These are phyloP conservation scores for Archocentrus centrarchus DNA, from an alignment of 2,113 vertebrate genomes.

Conservation along the genomic window DNA sequence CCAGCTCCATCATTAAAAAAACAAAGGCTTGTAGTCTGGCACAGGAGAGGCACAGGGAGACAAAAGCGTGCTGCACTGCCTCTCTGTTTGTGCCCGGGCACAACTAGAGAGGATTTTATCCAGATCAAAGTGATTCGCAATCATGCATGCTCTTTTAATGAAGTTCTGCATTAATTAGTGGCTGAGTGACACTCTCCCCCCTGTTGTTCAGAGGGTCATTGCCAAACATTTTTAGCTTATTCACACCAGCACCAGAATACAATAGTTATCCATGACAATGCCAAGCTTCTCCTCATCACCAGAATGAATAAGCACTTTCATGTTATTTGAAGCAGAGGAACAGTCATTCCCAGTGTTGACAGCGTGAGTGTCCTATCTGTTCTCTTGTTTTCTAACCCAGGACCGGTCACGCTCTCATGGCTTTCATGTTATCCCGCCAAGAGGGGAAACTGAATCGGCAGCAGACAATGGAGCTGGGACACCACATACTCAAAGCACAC, in stretches of 20 bases:
- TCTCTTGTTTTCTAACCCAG: slow-evolving; percentile 74
- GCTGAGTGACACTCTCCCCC: slow-evolving; percentile 21
- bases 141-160: slow-evolving; percentile 83
- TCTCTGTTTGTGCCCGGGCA: slow-evolving; percentile 45
- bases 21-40: slow-evolving; percentile 58
- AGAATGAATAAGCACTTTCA: slow-evolving; percentile 28
- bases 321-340: slow-evolving; percentile 7
- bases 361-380: slow-evolving; percentile 17
- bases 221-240: slow-evolving; percentile 19
- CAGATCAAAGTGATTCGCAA: slow-evolving; percentile 77
- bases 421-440: slow-evolving; percentile 97
- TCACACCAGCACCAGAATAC: slow-evolving; percentile 12
- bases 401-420: slow-evolving; percentile 94
- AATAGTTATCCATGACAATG: slow-evolving; percentile 10
- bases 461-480: slow-evolving; percentile 98
- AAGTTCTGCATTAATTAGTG: slow-evolving; percentile 77
- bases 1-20: slow-evolving; percentile 66
- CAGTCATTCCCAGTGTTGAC: not conserved
- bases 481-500: slow-evolving; percentile 98
- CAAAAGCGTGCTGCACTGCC: slow-evolving; percentile 52
- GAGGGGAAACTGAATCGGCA: slow-evolving; percentile 97
- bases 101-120: slow-evolving; percentile 59
- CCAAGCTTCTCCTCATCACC: slow-evolving; percentile 8
- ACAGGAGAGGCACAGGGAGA: slow-evolving; percentile 44
- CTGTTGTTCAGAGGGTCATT: slow-evolving; percentile 16